phyloP scores from a whole-genome alignment of 2,113 vertebrate species.

The Trinectes maculatus region DNA sequence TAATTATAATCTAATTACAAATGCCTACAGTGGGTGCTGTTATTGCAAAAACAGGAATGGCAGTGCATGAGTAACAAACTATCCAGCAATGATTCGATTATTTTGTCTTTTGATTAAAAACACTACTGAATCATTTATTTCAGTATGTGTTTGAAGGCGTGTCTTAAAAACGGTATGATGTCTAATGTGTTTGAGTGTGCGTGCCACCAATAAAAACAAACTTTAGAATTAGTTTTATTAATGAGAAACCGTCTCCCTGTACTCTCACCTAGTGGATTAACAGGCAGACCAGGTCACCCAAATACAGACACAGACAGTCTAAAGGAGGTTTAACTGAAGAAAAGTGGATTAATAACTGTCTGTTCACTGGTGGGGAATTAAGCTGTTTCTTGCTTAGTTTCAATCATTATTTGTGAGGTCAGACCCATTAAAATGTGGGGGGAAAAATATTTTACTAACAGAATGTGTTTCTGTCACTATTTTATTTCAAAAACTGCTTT shows the following conservation, averaged over 20 bases:
- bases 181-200: too few species aligned
- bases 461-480: not conserved
- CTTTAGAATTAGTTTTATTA: not conserved
- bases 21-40: conserved; percentile 12
- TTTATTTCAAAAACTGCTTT: not conserved
- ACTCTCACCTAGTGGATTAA: conserved; percentile 5
- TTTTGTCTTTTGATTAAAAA: not conserved
- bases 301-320: not conserved
- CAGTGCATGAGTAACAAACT: not conserved
- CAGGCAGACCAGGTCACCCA: not conserved
- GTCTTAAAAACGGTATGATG: too few species aligned
- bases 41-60: not conserved
- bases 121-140: too few species aligned
- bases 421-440: not conserved
- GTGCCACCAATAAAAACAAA: too few species aligned
- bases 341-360: conserved; percentile 10
- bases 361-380: not conserved
- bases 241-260: not conserved
- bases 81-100: too few species aligned
- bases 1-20: conserved; percentile 74
- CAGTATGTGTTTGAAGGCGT: not conserved
- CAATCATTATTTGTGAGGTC: not conserved
- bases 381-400: not conserved
- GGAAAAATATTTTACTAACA: too few species aligned
- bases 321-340: not conserved